Percentiles rank a stretch among this genome's conserved stretches.
Conservation (phyloP, 2,113 vertebrate genomes). For the Acrocephalus kingi region DNA sequence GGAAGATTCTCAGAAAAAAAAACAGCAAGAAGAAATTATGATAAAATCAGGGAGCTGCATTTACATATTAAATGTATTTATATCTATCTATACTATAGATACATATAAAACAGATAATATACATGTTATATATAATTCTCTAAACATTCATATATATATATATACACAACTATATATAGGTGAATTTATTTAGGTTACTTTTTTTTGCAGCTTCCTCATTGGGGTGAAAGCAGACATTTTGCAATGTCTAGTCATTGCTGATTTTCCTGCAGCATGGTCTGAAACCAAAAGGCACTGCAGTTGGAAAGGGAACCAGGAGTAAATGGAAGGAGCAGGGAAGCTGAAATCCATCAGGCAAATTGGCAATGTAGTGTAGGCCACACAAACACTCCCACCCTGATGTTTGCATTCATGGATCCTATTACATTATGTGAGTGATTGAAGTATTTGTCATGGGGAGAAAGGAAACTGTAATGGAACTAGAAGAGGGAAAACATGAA, state of each 20-base stretch:
- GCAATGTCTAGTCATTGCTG: background rate
- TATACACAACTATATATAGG: background rate
- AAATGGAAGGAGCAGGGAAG: background rate
- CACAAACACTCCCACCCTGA: background rate
- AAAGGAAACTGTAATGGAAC: constrained; percentile 34
- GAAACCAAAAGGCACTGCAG: background rate
- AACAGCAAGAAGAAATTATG: background rate
- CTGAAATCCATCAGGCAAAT: background rate
- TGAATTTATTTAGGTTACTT: background rate
- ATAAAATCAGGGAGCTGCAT: background rate
- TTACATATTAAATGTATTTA: background rate
- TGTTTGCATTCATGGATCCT: background rate
- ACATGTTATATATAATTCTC: background rate
- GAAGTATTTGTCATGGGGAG: background rate
- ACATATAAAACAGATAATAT: background rate
- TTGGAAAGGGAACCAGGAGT: background rate
- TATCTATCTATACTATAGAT: background rate
- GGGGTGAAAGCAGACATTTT: background rate
- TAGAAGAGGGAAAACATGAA: background rate
- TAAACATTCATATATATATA: background rate
- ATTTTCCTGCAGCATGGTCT: background rate
- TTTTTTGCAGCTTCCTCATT: background rate
- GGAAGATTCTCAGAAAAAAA: background rate
- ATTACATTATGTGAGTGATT: background rate
- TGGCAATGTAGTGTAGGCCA: background rate